phyloP scores from a whole-genome alignment of 2,888 invertebrate genomes.

The Andrena bucephala region DNA sequence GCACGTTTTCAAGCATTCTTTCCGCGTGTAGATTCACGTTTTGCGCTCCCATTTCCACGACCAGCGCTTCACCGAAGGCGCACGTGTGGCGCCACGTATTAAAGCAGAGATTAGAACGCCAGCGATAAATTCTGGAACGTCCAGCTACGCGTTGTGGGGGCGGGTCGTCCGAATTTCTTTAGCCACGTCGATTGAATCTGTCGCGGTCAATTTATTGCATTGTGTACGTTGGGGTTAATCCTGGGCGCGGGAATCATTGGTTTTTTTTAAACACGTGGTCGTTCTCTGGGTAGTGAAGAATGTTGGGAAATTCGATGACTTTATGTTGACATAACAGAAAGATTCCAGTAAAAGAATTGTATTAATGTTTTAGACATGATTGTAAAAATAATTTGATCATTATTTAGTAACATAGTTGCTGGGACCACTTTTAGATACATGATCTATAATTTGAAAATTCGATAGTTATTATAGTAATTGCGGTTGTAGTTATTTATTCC shows the following conservation, averaged over 20 bases:
- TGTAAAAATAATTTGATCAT: no score
- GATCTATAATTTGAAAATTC: no score
- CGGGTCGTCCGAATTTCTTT: not conserved
- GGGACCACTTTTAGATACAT: no score
- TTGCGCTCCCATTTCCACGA: conserved; percentile 20
- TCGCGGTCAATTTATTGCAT: not conserved
- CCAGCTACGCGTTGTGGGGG: not conserved
- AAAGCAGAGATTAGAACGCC: conserved; percentile 11
- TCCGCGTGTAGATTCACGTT: conserved; percentile 8
- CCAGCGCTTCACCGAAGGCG: conserved; percentile 14
- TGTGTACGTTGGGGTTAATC: not conserved
- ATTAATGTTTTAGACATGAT: no score
- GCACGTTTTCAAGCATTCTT: conserved; percentile 33
- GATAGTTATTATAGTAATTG: no score
- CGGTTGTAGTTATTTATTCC: no score
- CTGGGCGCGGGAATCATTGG: not conserved
- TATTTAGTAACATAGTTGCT: no score
- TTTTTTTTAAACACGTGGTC: no score
- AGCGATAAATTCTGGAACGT: not conserved
- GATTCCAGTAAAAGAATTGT: no score
- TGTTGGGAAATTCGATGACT: no score
- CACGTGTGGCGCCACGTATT: conserved; percentile 24
- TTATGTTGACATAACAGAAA: no score
- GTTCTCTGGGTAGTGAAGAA: no score
- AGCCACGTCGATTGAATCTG: not conserved